phyloP scores from a whole-genome alignment of 2,888 invertebrate genomes.

The Lepetodrilus schrolli region DNA sequence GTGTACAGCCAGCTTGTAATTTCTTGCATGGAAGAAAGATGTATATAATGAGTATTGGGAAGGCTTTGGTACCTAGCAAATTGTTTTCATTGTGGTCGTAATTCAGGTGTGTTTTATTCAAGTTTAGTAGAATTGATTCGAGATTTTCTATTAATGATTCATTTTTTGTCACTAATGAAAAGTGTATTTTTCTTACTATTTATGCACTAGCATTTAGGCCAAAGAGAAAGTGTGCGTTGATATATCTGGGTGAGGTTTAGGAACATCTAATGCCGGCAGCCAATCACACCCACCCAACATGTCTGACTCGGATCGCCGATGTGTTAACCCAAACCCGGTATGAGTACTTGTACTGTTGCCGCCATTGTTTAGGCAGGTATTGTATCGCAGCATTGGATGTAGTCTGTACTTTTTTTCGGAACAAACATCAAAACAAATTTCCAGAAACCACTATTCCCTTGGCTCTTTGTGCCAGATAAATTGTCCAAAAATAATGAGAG shows the following conservation, averaged over 20 bases:
- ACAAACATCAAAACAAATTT: neutral
- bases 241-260: conserved; percentile 12
- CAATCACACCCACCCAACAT: conserved; percentile 13
- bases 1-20: too few relatives aligned
- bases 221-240: conserved; percentile 19
- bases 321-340: conserved; percentile 26
- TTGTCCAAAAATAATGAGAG: neutral
- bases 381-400: conserved; percentile 27
- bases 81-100: too few relatives aligned
- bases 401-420: conserved; percentile 20
- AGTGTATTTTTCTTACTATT: conserved; percentile 25
- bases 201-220: conserved; percentile 22
- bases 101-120: too few relatives aligned
- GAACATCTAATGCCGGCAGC: conserved; percentile 1
- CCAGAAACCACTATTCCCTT: conserved; percentile 1
- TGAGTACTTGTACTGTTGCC: conserved; percentile 30
- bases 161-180: too few relatives aligned
- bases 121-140: too few relatives aligned
- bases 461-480: conserved; percentile 9
- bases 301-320: too few relatives aligned
- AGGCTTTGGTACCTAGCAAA: too few relatives aligned
- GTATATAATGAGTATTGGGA: too few relatives aligned
- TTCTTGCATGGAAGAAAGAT: too few relatives aligned
- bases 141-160: too few relatives aligned
- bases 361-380: conserved; percentile 28